These are phyloP conservation scores for Cheilosia scutellata DNA, from an alignment of 2,888 invertebrate genomes.

Conservation along the genomic window DNA sequence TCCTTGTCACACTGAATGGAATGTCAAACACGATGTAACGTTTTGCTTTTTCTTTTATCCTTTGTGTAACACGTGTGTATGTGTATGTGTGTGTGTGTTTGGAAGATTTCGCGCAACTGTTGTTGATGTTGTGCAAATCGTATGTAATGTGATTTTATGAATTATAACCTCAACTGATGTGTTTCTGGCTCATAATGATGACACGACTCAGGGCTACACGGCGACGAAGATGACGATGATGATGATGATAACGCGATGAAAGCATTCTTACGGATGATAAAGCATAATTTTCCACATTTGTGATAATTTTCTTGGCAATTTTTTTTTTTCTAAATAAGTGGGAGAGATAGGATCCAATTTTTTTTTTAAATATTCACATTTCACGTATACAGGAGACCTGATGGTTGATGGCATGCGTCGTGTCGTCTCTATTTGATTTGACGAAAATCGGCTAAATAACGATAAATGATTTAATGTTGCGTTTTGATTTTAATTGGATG, in stretches of 20 bases:
- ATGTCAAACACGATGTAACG: too few species aligned
- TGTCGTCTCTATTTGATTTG: slow-evolving; percentile 33
- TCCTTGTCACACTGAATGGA: too few species aligned
- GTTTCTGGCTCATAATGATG: slow-evolving; percentile 34
- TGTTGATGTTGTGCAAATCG: background rate
- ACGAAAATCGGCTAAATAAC: slow-evolving; percentile 57
- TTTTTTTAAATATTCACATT: slow-evolving; percentile 4
- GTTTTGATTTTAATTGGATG: slow-evolving; percentile 73
- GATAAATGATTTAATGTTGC: slow-evolving; percentile 72
- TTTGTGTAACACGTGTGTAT: background rate
- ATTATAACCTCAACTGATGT: slow-evolving; percentile 51
- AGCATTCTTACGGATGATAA: slow-evolving; percentile 67
- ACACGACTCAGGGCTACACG: slow-evolving; percentile 5
- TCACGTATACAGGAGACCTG: background rate
- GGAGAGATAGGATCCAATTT: background rate
- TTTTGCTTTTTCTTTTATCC: too few species aligned
- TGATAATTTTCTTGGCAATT: slow-evolving; percentile 53
- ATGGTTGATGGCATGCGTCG: slow-evolving; percentile 1
- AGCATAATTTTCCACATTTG: slow-evolving; percentile 69
- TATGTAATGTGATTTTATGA: slow-evolving; percentile 54
- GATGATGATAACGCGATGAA: slow-evolving; percentile 56
- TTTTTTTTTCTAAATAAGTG: slow-evolving; percentile 21
- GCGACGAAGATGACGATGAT: slow-evolving; percentile 7
- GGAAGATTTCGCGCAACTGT: slow-evolving; percentile 12
- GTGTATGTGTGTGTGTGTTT: background rate